Evolutionary conservation across 1,140 invertebrate genomes (phyloP).

Genomic region (Polyergus mexicanus): DNA sequence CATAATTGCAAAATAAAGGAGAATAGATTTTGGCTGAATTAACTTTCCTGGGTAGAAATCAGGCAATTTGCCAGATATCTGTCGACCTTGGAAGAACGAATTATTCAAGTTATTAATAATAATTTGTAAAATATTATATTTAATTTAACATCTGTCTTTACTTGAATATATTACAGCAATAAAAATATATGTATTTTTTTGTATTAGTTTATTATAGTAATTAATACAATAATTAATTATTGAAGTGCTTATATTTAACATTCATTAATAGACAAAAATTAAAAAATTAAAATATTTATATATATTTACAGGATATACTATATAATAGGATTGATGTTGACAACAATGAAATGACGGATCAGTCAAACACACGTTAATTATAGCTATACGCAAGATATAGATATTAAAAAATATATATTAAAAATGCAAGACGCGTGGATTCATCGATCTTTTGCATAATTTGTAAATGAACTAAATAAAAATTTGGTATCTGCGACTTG

Average conservation of each 20-base stretch:
- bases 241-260: neutral
- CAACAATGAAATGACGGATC: neutral
- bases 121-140: constrained; percentile 26
- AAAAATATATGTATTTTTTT: neutral
- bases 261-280: constrained; percentile 7
- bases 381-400: neutral
- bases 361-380: neutral
- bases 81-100: constrained; percentile 63
- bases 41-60: constrained; percentile 63
- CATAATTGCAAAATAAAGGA: constrained; percentile 40
- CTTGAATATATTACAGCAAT: neutral
- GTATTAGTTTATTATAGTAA: neutral
- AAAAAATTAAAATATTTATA: constrained; percentile 7
- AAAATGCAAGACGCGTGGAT: neutral
- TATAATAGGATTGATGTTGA: neutral
- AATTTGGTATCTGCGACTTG: neutral
- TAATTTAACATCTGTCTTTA: neutral
- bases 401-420: neutral
- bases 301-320: neutral
- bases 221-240: constrained; percentile 7
- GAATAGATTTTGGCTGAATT: constrained; percentile 35
- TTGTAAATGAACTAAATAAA: constrained; percentile 7
- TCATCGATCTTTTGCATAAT: neutral
- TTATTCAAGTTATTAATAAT: constrained; percentile 66
- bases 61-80: constrained; percentile 64